These are phyloP conservation scores for Probosciger aterrimus DNA, from an alignment of 2,113 vertebrate species.

Conservation along the genomic window DNA sequence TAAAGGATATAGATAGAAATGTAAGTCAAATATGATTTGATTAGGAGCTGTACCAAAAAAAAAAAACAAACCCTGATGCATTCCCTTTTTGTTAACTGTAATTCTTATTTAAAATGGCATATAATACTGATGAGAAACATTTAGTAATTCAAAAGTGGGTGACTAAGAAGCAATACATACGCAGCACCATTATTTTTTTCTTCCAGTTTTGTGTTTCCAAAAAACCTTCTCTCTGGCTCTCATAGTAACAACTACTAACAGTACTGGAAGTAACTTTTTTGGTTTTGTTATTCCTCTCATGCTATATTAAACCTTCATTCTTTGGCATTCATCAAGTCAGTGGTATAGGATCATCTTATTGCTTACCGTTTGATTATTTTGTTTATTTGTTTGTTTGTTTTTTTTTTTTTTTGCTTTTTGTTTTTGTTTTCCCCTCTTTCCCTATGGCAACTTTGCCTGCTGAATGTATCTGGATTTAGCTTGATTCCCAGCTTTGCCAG, in stretches of 20 bases:
- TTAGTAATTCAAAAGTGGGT: constrained; percentile 8
- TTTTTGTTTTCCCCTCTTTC: neutral
- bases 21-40: neutral
- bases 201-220: neutral
- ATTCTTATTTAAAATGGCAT: neutral
- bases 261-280: neutral
- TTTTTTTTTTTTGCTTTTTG: neutral
- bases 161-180: neutral
- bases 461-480: constrained; percentile 25
- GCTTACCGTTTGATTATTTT: constrained; percentile 4
- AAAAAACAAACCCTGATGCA: neutral
- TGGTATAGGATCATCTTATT: constrained; percentile 2
- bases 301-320: neutral
- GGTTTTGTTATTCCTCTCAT: neutral
- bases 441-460: constrained; percentile 9
- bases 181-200: neutral
- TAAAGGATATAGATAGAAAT: neutral
- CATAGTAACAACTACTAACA: neutral
- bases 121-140: neutral
- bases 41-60: neutral
- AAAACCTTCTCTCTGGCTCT: neutral
- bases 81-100: neutral
- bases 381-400: neutral
- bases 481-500: constrained; percentile 11
- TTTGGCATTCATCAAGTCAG: neutral